Percentiles rank a stretch among this genome's conserved stretches.
Evolutionary conservation across 1,140 invertebrate genomes (phyloP).

Genomic region (Odontomachus brunneus): DNA sequence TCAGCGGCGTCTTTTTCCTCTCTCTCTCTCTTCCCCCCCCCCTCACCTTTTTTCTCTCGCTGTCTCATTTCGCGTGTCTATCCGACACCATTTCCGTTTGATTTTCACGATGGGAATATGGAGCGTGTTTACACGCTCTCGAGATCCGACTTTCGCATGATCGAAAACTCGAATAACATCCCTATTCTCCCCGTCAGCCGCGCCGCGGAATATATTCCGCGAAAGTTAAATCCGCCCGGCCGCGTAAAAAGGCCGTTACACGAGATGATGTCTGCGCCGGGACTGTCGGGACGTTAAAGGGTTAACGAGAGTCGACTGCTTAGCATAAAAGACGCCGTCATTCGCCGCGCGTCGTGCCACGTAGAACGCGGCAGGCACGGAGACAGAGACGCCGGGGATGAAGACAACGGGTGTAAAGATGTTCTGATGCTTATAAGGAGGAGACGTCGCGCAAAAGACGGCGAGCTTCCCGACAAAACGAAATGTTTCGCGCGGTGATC

Average conservation of each 20-base stretch:
- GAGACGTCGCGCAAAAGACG: background rate
- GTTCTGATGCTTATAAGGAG: background rate
- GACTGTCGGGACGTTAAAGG: background rate
- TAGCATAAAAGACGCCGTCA: constrained; percentile 21
- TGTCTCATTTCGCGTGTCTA: background rate
- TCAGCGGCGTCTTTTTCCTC: background rate
- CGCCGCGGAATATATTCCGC: background rate
- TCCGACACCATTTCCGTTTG: background rate
- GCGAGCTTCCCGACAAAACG: constrained; percentile 35
- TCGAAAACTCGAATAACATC: constrained; percentile 24
- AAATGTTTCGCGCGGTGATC: constrained; percentile 75
- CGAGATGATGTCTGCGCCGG: background rate
- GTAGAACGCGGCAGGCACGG: constrained; percentile 9
- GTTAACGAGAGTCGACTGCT: constrained; percentile 37
- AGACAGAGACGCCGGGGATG: constrained; percentile 33
- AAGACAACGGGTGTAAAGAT: background rate
- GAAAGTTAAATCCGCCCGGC: background rate
- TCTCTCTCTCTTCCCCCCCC: too few species aligned
- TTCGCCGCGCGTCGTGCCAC: background rate
- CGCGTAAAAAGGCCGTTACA: constrained; percentile 21
- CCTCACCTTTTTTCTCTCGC: too few species aligned
- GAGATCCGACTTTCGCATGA: background rate
- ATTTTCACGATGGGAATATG: constrained; percentile 8
- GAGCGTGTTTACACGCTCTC: background rate
- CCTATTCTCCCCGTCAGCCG: background rate